Base-by-base conservation (phyloP, 2,888 invertebrate genomes). In the Resseliella maxima region DNA sequence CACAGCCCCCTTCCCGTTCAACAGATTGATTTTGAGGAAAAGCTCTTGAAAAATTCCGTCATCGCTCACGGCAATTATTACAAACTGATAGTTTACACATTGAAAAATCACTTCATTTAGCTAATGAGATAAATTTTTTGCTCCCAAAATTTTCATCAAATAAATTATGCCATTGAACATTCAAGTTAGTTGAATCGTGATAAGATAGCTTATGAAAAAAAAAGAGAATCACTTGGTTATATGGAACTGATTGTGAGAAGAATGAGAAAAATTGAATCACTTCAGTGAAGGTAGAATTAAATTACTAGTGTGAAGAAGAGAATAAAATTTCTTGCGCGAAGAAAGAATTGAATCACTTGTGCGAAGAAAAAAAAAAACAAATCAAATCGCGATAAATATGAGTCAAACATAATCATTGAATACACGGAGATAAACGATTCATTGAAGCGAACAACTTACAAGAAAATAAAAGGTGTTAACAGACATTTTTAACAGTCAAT, bases 81-180 rank as follows among this genome's bases (percentile, higher is more conserved):
- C n/a, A n/a, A n/a, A n/a, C 21, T 50, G 10, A 8, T 18, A 2
- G 21, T 50, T 18, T 18, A 50, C 10, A 24, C 59, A n/a, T 2
- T 0, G 24, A 10, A 59, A 59, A 59, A 59, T 59, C 24, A 15
- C 59, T 59, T 59, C 59, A 24, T 59, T 59, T 59, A 10, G 59
- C 59, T 59, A 59, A 59, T 59, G 59, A 24, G 59, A n/a, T 5
- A n/a, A 59, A 59, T 24, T 59, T 24, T 10, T 59, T 24, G 46
- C 59, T 2, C 59, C 15, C n/a, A n/a, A 59, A 59, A 24, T 50
- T 12, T 21, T 50, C 18, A 10, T 50, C 59, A 27, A n/a, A 12
- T 24, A 72, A 72, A 72, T n/a, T 72, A 72, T 72, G 72, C 31
- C 72, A 72, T 72, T 72, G 72, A 72, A 72, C 72, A 72, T 72